phyloP scores from a whole-genome alignment of 2,797 vertebrate species.

The Rhinophrynus dorsalis region DNA sequence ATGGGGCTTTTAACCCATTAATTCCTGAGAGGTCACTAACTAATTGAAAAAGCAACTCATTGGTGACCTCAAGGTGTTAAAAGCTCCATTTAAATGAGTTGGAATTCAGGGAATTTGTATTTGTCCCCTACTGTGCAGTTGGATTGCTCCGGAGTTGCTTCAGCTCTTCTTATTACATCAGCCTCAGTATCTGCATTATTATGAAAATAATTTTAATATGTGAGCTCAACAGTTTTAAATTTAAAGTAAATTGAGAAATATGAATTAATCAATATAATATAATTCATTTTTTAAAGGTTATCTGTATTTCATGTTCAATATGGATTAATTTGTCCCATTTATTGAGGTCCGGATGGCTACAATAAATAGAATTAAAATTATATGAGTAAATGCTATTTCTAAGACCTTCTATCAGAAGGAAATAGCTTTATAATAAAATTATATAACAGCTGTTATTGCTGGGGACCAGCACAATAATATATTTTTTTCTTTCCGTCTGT shows the following conservation, averaged over 20 bases:
- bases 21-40: too few species aligned
- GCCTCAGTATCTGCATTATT: too few species aligned
- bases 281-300: slow-evolving; percentile 59
- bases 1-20: too few species aligned
- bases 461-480: slow-evolving; percentile 58
- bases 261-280: slow-evolving; percentile 52
- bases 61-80: too few species aligned
- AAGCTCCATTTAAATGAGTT: too few species aligned
- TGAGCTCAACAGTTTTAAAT: neutral
- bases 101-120: too few species aligned
- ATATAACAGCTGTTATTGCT: slow-evolving; percentile 64
- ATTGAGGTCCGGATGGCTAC: slow-evolving; percentile 64
- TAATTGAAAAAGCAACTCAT: too few species aligned
- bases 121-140: too few species aligned
- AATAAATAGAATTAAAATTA: slow-evolving; percentile 67
- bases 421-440: slow-evolving; percentile 71
- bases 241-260: slow-evolving; percentile 24
- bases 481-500: slow-evolving; percentile 53
- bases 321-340: slow-evolving; percentile 67
- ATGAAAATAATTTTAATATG: too few species aligned
- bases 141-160: too few species aligned
- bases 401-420: slow-evolving; percentile 65
- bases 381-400: slow-evolving; percentile 67
- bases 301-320: slow-evolving; percentile 57
- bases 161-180: too few species aligned